Percentiles rank a stretch among this genome's conserved stretches.
These are phyloP conservation scores for Nesospiza acunhae DNA, from an alignment of 2,113 vertebrate genomes.

Conservation along the genomic window DNA sequence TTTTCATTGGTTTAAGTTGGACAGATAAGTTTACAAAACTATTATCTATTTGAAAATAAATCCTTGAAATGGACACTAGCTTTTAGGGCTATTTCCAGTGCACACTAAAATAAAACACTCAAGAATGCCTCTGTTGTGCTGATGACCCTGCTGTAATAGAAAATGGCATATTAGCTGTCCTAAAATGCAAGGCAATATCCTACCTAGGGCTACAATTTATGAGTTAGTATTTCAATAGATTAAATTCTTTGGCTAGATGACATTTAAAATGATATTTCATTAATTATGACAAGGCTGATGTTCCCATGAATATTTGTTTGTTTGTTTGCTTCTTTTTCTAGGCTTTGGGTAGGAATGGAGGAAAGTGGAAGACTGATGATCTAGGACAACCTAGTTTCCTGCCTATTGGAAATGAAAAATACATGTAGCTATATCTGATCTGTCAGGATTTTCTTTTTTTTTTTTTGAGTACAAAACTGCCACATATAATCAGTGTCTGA, in stretches of 20 bases:
- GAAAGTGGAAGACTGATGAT: not conserved
- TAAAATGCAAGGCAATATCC: not conserved
- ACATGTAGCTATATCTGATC: not conserved
- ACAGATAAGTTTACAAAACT: not conserved
- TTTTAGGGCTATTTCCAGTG: not conserved
- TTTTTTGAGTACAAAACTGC: not conserved
- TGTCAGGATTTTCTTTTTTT: not conserved
- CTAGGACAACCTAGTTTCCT: slow-evolving; percentile 20
- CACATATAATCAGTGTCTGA: slow-evolving; percentile 16
- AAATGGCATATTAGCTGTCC: not conserved
- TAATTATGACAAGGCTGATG: slow-evolving; percentile 29
- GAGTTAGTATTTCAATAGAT: not conserved
- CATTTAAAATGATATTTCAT: slow-evolving; percentile 37
- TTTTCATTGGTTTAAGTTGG: not conserved
- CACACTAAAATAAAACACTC: not conserved
- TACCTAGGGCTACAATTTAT: slow-evolving; percentile 8
- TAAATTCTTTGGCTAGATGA: not conserved
- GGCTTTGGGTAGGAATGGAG: not conserved
- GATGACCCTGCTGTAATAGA: not conserved
- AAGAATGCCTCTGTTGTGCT: not conserved
- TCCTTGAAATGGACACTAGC: not conserved
- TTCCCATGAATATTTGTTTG: not conserved
- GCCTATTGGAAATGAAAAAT: slow-evolving; percentile 31
- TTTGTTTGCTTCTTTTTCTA: not conserved
- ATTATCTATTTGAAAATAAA: not conserved